A percentile compares a stretch with the other conserved stretches of the same genome.
phyloP scores from a whole-genome alignment of 92 coral and sea anemone species.

The Chrysogorgia sp. region DNA sequence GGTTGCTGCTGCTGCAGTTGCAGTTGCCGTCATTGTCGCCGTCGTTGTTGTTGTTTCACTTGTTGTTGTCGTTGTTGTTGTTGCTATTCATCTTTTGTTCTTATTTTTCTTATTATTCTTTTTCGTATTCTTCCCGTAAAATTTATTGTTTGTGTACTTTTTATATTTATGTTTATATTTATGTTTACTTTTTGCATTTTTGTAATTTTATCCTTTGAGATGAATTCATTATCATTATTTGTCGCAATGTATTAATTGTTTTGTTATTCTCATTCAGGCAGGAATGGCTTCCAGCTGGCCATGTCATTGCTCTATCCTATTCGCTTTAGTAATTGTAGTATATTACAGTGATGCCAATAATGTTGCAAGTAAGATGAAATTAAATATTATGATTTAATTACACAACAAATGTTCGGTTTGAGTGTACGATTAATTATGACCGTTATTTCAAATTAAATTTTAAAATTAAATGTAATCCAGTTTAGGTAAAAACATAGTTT shows the following conservation, averaged over 20 bases:
- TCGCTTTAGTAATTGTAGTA: neutral
- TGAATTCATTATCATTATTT: neutral
- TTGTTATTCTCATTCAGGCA: neutral
- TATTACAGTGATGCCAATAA: neutral
- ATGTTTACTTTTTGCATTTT: too few species aligned
- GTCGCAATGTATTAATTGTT: neutral
- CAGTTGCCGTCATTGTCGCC: too few species aligned
- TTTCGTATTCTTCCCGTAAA: too few species aligned
- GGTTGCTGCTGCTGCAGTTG: too few species aligned
- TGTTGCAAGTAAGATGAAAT: slow-evolving; percentile 3
- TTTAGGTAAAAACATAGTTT: too few species aligned
- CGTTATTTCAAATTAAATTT: too few species aligned
- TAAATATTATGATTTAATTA: neutral
- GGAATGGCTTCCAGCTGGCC: slow-evolving; percentile 10
- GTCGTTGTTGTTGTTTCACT: neutral
- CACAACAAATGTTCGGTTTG: too few species aligned
- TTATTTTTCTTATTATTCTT: neutral
- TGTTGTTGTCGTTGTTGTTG: neutral
- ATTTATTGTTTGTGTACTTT: too few species aligned
- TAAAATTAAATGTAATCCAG: too few species aligned
- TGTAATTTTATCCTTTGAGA: too few species aligned
- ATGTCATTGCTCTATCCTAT: slow-evolving; percentile 5
- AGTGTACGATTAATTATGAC: too few species aligned
- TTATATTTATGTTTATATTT: too few species aligned
- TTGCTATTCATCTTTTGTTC: neutral